Evolutionary conservation across 1,140 invertebrate genomes (phyloP), one percentile per base, ranked within the genome.

Genomic region (Conopomorpha cramerella): DNA sequence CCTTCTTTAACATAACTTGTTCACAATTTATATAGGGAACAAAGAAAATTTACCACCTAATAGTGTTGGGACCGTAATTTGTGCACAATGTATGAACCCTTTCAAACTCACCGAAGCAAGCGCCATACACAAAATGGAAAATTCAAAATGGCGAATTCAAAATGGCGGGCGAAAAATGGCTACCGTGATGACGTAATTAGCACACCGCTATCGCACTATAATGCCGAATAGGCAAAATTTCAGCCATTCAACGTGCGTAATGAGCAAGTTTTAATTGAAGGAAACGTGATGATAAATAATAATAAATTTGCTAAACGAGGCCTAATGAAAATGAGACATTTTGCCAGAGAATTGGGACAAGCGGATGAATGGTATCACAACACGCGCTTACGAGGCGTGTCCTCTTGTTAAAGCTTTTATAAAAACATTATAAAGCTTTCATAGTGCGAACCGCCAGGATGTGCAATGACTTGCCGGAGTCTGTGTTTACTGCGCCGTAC

Each of bases 201-300:
- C 57, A 41, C 27, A 42, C 50, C 46, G 53, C 61, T 73, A 71
- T 67, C 63, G 46, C 63, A 74, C 71, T 72, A 72, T 76, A 67
- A 58, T 60, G 71, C 59, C 54, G 57, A 67, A 67, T 72, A 68
- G 65, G 64, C 71, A 56, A 64, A 72, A 76, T 70, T 65, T 57
- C 53, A 66, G 71, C 70, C 64, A 66, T 72, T 76, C 61, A 70
- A 43, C 61, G 55, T 52, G 47, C 49, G 52, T 64, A 64, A 73
- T 73, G 62, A 66, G 49, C 51, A 46, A 23, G 19, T 23, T 23
- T 23, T 23, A 23, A 50, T 53, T 49, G 57, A 66, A 68, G 10
- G 10, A 23, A 23, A 6, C 4, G 19, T 23, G 19, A 10, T 23
- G 19, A 23, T 23, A 23, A 23, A 23, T 23, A 23, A 23, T 23